Evolutionary conservation across 2,888 invertebrate genomes (phyloP).

Genomic region (Drosophila recens): DNA sequence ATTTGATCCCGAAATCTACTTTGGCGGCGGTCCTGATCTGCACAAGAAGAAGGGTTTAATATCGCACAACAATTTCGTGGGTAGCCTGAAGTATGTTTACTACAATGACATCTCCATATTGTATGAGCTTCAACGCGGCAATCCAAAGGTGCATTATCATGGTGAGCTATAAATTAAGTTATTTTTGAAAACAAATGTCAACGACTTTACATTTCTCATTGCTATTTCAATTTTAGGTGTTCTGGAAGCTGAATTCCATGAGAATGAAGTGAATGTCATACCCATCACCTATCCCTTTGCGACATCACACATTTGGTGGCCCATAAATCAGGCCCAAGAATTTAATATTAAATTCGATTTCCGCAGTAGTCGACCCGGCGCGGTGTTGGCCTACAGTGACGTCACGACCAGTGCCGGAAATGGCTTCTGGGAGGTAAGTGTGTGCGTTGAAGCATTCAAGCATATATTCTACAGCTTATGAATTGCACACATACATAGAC

Average conservation of each 20-base stretch:
- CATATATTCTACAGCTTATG: constrained; percentile 64
- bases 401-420: constrained; percentile 90
- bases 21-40: constrained; percentile 94
- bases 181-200: background rate
- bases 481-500: constrained; percentile 40
- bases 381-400: constrained; percentile 94
- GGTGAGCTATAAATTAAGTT: constrained; percentile 79
- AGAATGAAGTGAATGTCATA: constrained; percentile 93
- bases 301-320: constrained; percentile 96
- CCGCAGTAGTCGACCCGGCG: constrained; percentile 93
- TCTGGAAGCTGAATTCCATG: constrained; percentile 92
- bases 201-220: constrained; percentile 13
- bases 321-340: constrained; percentile 90
- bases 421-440: constrained; percentile 94
- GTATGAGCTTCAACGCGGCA: constrained; percentile 93
- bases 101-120: constrained; percentile 97
- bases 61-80: constrained; percentile 94
- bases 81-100: constrained; percentile 95
- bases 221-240: constrained; percentile 86
- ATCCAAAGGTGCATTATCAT: constrained; percentile 93
- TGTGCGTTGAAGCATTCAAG: constrained; percentile 71
- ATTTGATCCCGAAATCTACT: constrained; percentile 97
- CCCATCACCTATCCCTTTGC: constrained; percentile 96
- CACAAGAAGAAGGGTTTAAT: constrained; percentile 93
- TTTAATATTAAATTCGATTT: constrained; percentile 94